Conservation (phyloP, 2,888 invertebrate species). For the Litoditis marina region DNA sequence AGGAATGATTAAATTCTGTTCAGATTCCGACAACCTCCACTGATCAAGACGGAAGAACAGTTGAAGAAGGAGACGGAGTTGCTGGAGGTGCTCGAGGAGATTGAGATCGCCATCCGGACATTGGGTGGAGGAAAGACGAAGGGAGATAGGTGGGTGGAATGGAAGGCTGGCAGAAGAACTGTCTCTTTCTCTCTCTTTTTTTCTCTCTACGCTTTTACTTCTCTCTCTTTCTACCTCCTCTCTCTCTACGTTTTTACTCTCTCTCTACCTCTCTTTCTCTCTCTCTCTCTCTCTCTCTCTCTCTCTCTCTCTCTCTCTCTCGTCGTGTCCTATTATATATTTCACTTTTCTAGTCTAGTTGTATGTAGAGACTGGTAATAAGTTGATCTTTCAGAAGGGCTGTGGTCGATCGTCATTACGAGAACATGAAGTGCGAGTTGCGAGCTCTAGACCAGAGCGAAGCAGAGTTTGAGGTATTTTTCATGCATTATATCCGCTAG, state of each 20-base stretch:
- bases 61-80: constrained; percentile 64
- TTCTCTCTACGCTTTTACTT: too few relatives aligned
- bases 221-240: too few relatives aligned
- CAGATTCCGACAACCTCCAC: constrained; percentile 65
- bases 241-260: too few relatives aligned
- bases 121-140: constrained; percentile 40
- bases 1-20: too few relatives aligned
- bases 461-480: constrained; percentile 63
- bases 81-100: constrained; percentile 65
- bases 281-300: too few relatives aligned
- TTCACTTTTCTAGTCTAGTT: too few relatives aligned
- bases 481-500: too few relatives aligned
- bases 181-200: too few relatives aligned
- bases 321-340: too few relatives aligned
- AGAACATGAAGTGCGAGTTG: constrained; percentile 80
- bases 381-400: constrained; percentile 59
- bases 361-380: not conserved
- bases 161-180: too few relatives aligned
- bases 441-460: constrained; percentile 63
- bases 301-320: too few relatives aligned
- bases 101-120: constrained; percentile 64
- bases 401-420: constrained; percentile 81
- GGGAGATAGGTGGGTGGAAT: constrained; percentile 8
- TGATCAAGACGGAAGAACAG: constrained; percentile 63
- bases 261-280: too few relatives aligned